Percentiles rank a stretch among this genome's conserved stretches.
phyloP scores from a whole-genome alignment of 2,113 vertebrate species.

The Tichodroma muraria region DNA sequence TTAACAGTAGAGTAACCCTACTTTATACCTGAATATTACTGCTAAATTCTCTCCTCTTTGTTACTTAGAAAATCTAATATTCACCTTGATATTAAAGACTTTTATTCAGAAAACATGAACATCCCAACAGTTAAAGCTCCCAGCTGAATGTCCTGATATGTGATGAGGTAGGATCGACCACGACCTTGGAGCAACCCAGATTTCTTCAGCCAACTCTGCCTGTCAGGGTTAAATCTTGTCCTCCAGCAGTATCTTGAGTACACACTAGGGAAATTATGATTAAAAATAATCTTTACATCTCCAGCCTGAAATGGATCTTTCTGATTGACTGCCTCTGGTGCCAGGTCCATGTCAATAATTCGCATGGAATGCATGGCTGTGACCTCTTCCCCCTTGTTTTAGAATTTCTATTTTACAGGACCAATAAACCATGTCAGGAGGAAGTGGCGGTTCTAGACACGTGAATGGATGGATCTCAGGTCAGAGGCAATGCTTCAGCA shows the following conservation, averaged over 20 bases:
- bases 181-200: not conserved
- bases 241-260: not conserved
- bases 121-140: not conserved
- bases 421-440: slow-evolving; percentile 27
- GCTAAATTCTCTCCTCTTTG: not conserved
- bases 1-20: not conserved
- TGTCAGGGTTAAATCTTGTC: not conserved
- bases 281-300: slow-evolving; percentile 53
- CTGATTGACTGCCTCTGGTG: slow-evolving; percentile 24
- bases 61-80: not conserved
- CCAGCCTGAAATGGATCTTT: slow-evolving; percentile 26
- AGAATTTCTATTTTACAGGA: slow-evolving; percentile 35
- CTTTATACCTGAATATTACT: not conserved
- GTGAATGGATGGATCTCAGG: not conserved
- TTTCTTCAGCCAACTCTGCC: not conserved
- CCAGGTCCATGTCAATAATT: slow-evolving; percentile 6
- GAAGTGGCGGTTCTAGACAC: not conserved
- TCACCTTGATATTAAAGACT: not conserved
- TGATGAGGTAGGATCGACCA: not conserved
- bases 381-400: slow-evolving; percentile 53
- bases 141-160: not conserved
- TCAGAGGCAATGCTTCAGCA: slow-evolving; percentile 24
- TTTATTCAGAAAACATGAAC: not conserved
- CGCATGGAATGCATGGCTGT: not conserved
- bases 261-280: slow-evolving; percentile 23